phyloP scores from a whole-genome alignment of 2,888 invertebrate species.

The Euzophera pinguis region DNA sequence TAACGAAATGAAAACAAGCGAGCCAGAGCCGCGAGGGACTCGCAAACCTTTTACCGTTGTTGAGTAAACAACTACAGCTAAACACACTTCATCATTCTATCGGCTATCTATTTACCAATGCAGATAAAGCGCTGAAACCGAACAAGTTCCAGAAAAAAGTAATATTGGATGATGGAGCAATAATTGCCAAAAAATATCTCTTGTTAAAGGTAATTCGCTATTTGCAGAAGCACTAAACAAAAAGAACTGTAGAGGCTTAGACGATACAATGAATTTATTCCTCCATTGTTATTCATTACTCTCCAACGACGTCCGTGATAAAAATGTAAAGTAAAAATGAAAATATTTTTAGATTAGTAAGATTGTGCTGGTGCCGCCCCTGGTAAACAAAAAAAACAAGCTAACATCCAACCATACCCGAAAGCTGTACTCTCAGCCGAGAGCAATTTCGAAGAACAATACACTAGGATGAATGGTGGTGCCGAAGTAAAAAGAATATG shows the following conservation, averaged over 20 bases:
- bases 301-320: neutral
- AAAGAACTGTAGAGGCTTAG: neutral
- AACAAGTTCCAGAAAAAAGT: slow-evolving; percentile 33
- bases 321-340: slow-evolving; percentile 4
- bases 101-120: slow-evolving; percentile 66
- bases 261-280: slow-evolving; percentile 4
- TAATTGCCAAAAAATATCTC: neutral
- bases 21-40: slow-evolving; percentile 67
- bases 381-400: slow-evolving; percentile 48
- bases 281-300: slow-evolving; percentile 12
- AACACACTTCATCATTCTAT: slow-evolving; percentile 75
- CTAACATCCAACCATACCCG: slow-evolving; percentile 50
- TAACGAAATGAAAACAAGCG: slow-evolving; percentile 78
- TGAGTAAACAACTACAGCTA: slow-evolving; percentile 73
- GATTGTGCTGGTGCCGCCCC: slow-evolving; percentile 30
- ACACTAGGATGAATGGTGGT: slow-evolving; percentile 66
- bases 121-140: slow-evolving; percentile 57
- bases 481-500: slow-evolving; percentile 71
- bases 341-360: slow-evolving; percentile 30
- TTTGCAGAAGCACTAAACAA: neutral
- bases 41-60: slow-evolving; percentile 78
- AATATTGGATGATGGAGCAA: neutral
- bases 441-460: slow-evolving; percentile 76
- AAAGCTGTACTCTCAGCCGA: slow-evolving; percentile 63
- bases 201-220: neutral